Base-by-base conservation (phyloP, 2,113 vertebrate genomes). In the Mesocricetus auratus region DNA sequence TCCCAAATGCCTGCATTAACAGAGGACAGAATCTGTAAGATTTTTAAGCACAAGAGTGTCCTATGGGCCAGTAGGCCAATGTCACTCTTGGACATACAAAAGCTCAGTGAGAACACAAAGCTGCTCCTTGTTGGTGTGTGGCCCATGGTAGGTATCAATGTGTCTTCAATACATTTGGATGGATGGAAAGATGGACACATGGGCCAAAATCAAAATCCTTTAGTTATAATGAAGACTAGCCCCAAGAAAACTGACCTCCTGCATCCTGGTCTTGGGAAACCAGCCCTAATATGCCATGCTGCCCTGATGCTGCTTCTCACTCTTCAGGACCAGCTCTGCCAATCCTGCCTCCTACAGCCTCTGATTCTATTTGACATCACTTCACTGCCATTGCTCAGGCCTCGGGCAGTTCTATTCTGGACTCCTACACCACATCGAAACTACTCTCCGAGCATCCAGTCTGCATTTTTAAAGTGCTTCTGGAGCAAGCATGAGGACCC, bases 351-450 rank as follows among this genome's bases (percentile, higher is more conserved):
- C 11, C 68, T 92, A 7, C 77, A 87, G 33, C 36, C 53, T 69
- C 31, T 47, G 47, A 91, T 26, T 83, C 53, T 36, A 11, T 64
- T 74, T 12, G 15, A 58, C 26, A n/a, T 42, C 33, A 4, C 11
- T 50, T 77, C 50, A n/a, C 50, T 36, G 8, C 68, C 68, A 87
- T 91, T 45, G 11, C 78, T 68, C 83, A 77, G 33, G 33, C 8
- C 29, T 56, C 91, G 86, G 45, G n/a, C 53, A 62, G 29, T 78
- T 94, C 62, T 93, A 47, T 79, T 68, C 73, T 89, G 86, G 50
- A 60, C 60, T 82, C 83, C 66, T 74, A n/a, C 12, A 89, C 58
- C 64, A 77, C 39, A 73, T 75, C 29, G 33, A 96, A 79, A 93
- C 85, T 66, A 19, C 36, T 60, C 68, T 93, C 39, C 75, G 91